These are phyloP conservation scores for Carpatolechia fugitivella DNA, from an alignment of 2,888 invertebrate genomes.

Conservation along the genomic window DNA sequence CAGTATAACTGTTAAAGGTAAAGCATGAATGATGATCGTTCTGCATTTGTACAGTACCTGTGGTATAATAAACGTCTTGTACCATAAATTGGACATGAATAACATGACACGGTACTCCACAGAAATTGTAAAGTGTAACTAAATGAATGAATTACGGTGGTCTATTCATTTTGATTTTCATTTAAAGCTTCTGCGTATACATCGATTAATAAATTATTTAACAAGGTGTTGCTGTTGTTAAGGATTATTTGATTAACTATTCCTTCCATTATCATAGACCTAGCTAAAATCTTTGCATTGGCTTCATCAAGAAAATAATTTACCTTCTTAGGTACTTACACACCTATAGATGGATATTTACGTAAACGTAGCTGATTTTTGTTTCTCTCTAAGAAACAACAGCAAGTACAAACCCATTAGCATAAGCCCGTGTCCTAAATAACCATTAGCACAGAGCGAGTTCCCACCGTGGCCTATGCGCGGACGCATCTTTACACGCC, in stretches of 20 bases:
- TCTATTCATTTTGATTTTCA: not conserved
- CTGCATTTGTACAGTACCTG: conserved; percentile 18
- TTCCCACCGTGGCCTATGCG: conserved; percentile 46
- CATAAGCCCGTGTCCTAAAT: conserved; percentile 35
- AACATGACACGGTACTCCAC: not conserved
- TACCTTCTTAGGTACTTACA: no score
- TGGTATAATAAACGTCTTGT: conserved; percentile 10
- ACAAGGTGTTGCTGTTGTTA: no score
- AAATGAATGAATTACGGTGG: not conserved
- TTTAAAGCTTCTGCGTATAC: no score
- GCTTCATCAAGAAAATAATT: no score
- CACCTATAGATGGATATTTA: no score
- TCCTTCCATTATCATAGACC: no score
- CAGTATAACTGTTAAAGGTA: conserved; percentile 41
- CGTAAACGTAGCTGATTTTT: no score
- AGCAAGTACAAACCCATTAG: not conserved
- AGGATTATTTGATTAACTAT: no score
- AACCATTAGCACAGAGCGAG: conserved; percentile 35
- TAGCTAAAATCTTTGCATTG: no score
- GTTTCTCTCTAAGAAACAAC: no score
- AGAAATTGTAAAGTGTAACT: not conserved
- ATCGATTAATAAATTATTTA: no score
- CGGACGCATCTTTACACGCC: conserved; percentile 36
- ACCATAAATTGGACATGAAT: not conserved
- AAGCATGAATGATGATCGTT: conserved; percentile 31